Evolutionary conservation across 35 echinoderm and acorn worm genomes (phyloP).

Genomic region (Lytechinus pictus): DNA sequence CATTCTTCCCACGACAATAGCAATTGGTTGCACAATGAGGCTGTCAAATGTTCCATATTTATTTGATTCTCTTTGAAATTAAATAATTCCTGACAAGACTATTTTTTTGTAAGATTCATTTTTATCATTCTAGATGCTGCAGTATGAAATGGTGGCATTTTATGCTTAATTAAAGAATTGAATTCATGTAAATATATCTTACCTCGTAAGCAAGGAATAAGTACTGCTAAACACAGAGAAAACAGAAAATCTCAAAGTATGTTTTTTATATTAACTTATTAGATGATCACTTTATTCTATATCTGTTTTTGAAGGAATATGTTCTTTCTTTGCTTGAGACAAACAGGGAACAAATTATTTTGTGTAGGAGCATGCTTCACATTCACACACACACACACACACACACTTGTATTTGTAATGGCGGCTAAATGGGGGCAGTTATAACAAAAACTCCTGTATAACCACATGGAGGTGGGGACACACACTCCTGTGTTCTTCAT

Average conservation of each 20-base stretch:
- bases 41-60: background rate
- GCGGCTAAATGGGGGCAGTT: no score
- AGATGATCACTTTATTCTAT: background rate
- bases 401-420: no score
- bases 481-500: no score
- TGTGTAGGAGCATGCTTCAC: background rate
- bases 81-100: background rate
- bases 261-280: background rate
- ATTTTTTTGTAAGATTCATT: background rate
- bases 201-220: background rate
- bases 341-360: background rate
- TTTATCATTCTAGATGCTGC: background rate
- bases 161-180: background rate
- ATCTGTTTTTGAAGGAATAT: background rate
- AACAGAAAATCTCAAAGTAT: background rate
- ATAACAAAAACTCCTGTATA: no score
- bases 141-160: background rate
- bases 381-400: background rate
- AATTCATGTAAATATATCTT: slow-evolving; percentile 4
- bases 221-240: background rate
- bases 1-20: background rate
- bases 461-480: no score
- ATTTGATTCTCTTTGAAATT: background rate
- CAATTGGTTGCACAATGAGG: background rate
- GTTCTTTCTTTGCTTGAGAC: background rate